These are phyloP conservation scores for Tachysurus vachellii DNA, from an alignment of 2,113 vertebrate genomes.

Conservation along the genomic window DNA sequence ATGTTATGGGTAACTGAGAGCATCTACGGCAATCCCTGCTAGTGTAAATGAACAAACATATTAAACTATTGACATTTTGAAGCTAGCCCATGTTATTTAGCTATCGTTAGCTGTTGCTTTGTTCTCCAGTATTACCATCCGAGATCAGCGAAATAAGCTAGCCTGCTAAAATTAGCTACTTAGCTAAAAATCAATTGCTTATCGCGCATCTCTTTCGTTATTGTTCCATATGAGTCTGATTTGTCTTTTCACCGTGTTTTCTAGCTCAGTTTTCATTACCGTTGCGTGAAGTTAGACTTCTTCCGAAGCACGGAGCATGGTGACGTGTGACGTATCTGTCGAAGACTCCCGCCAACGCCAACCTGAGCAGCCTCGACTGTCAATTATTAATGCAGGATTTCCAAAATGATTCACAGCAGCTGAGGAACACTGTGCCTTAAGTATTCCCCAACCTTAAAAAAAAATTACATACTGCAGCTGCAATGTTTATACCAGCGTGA, in stretches of 20 bases:
- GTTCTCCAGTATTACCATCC: background rate
- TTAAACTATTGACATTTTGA: background rate
- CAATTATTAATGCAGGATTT: background rate
- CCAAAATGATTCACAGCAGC: background rate
- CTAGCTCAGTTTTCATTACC: background rate
- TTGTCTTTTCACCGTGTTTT: background rate
- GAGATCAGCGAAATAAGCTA: background rate
- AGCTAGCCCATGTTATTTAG: background rate
- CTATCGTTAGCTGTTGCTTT: background rate
- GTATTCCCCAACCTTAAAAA: background rate
- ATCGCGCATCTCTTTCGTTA: background rate
- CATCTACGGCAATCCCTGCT: background rate
- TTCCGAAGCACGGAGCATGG: background rate
- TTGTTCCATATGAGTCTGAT: background rate
- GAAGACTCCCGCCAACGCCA: background rate
- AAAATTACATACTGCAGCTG: background rate
- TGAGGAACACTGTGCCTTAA: background rate
- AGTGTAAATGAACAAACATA: background rate
- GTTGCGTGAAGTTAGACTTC: background rate
- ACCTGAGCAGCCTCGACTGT: background rate
- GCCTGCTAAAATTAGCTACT: background rate
- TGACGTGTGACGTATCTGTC: background rate
- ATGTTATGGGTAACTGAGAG: background rate
- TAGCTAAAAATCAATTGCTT: background rate
- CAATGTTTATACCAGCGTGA: background rate